These are phyloP conservation scores for Phania funesta DNA, from an alignment of 2,888 invertebrate genomes.

Conservation along the genomic window DNA sequence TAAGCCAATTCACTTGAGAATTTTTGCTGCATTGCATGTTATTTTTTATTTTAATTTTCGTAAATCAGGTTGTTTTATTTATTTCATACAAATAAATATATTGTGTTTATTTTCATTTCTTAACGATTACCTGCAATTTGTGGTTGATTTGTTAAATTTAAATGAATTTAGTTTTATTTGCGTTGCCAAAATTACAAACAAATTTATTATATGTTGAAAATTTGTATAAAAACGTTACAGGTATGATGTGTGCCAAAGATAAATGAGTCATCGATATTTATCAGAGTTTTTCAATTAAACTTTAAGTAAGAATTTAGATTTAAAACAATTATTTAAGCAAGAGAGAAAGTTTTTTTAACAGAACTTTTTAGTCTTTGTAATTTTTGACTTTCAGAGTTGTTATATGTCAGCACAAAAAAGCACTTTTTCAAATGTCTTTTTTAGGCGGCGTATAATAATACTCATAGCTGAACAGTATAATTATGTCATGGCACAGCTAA, in stretches of 20 bases:
- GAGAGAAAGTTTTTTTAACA: no score
- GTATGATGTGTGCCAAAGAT: conserved; percentile 34
- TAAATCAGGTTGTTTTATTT: conserved; percentile 67
- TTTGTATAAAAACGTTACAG: conserved; percentile 46
- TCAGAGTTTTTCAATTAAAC: not conserved
- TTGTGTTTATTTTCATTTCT: conserved; percentile 25
- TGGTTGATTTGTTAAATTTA: conserved; percentile 62
- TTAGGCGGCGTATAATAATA: no score
- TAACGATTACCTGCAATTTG: conserved; percentile 61
- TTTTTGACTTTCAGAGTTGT: no score
- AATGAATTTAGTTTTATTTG: conserved; percentile 48
- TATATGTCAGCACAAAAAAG: no score
- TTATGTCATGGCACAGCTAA: no score
- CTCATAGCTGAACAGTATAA: no score
- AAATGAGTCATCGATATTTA: conserved; percentile 39
- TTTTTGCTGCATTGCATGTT: conserved; percentile 45
- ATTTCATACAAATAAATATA: conserved; percentile 25
- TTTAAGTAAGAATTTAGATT: not conserved
- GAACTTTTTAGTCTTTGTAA: no score
- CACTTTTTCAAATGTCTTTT: no score
- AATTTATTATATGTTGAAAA: conserved; percentile 58
- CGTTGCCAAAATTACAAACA: conserved; percentile 57
- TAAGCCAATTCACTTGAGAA: conserved; percentile 64
- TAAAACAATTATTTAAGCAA: not conserved
- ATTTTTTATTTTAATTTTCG: conserved; percentile 53